Evolutionary conservation across 2,888 invertebrate genomes (phyloP), one percentile per base, ranked within the genome.

Genomic region (Drosophila kambysellisi): DNA sequence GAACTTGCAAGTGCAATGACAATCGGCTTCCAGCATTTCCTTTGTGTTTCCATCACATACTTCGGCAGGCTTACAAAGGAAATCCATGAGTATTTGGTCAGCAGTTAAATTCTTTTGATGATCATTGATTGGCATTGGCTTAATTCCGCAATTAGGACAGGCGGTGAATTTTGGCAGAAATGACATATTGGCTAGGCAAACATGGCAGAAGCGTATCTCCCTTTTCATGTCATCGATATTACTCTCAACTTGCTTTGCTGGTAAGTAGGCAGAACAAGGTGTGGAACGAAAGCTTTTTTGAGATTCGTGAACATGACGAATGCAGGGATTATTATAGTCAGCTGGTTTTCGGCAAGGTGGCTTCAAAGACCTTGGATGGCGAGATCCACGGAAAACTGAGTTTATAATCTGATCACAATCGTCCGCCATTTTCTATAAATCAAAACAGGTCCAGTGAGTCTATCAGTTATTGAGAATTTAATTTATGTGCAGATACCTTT

Each of bases 131-230:
- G 91, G 90, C 51, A 89, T 75, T 4, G 91, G 91, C 43, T 92
- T 92, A 53, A 89, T 79, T 4, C 91, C 88, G 68, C 92, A 92
- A 61, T 90, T 91, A 0, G 91, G 92, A 54, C 92, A 91, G 0
- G 93, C 85, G 3, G 93, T 94, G 83, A 94, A 92, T 77, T 93
- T 93, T 17, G 93, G 92, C 59, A 94, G 39, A 89, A 89, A 92
- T 1, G 89, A 82, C 52, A 92, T 81, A 41, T 91, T 90, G 58
- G 79, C 83, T 25, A 89, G 82, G 59, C 93, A 93, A 29, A 92
- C 70, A 4, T 91, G 89, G 61, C 93, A 93, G 20, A 74, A 79
- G 17, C 91, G 74, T 8, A 70, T 73, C 4, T 80, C 73, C 25
- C 35, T 41, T 41, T 68, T n/a, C 8, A 56, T 63, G 12, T 56